Percentiles rank a stretch among this genome's conserved stretches.
Evolutionary conservation across 2,888 invertebrate species (phyloP).

Genomic region (Brachypterus glaber): DNA sequence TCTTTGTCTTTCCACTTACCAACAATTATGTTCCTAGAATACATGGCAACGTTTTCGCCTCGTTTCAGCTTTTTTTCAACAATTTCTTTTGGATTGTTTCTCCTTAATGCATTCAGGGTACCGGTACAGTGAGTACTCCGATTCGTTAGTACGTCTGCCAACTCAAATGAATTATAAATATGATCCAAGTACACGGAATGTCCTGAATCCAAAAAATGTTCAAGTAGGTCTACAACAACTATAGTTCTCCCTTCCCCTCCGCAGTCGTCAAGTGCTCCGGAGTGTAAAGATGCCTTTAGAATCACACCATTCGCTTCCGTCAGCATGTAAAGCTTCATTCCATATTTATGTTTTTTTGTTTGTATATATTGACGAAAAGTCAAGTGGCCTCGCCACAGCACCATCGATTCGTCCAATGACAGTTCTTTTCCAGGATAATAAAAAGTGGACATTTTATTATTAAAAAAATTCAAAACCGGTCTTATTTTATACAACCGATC

Average conservation of each 20-base stretch:
- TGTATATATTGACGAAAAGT: slow-evolving; percentile 30
- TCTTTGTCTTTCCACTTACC: too few relatives aligned
- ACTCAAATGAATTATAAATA: slow-evolving; percentile 2
- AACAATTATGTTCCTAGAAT: too few relatives aligned
- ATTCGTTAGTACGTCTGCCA: not conserved
- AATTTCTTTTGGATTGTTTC: slow-evolving; percentile 2
- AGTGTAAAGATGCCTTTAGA: not conserved
- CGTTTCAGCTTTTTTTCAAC: slow-evolving; percentile 1
- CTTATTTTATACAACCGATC: slow-evolving; percentile 30
- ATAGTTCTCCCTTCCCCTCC: not conserved
- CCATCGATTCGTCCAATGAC: slow-evolving; percentile 21
- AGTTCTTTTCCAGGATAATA: slow-evolving; percentile 21
- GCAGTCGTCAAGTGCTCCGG: not conserved
- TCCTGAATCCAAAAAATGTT: not conserved
- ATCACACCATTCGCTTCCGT: slow-evolving; percentile 29
- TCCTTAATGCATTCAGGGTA: slow-evolving; percentile 1
- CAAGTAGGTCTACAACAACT: not conserved
- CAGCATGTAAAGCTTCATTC: slow-evolving; percentile 31
- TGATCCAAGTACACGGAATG: not conserved
- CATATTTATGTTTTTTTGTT: slow-evolving; percentile 32
- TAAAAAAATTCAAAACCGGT: slow-evolving; percentile 32
- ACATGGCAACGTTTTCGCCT: too few relatives aligned
- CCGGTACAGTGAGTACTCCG: slow-evolving; percentile 2
- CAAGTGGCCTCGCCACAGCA: slow-evolving; percentile 27
- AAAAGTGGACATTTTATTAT: slow-evolving; percentile 14